Base-by-base conservation (phyloP, 2,888 invertebrate species). In the Arrhopalites spinosus region DNA sequence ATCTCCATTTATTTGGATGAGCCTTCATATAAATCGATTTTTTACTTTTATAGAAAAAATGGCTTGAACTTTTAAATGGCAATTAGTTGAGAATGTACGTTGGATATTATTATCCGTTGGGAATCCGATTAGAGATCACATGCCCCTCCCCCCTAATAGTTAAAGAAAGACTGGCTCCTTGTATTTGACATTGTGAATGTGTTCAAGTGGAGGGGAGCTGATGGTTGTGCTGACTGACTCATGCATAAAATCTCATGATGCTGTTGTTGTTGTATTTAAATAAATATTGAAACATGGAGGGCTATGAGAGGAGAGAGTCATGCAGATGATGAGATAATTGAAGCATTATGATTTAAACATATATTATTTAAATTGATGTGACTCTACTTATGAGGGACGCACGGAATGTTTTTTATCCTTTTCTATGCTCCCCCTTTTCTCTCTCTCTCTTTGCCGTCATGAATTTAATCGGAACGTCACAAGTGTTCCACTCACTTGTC, bases 301-400 rank as follows among this genome's bases (percentile, higher is more conserved):
- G 11, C 15, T 15, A 1, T 20, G 53, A 3, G 11, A 53, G 53
- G 1, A 20, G 15, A n/a, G n/a, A 53, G 53, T 61, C 23, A 25
- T 27, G 27, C 61, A 69, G 50, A 66, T 69, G 56, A 56, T 70
- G 36, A 30, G n/a, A 30, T 70, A 70, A 70, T 70, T 70, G 70
- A 56, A 70, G 29, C 25, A 70, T 70, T 70, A 56, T 70, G 70
- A 27, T 17, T 36, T 30, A 70, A 56, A 56, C 56, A 56, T 70
- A 69, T 53, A 53, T 69, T 69, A 70, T 70, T 70, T 70, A 70
- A 70, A 70, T 70, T 70, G 56, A 64, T 59, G 23, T 27, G 25
- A 59, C 59, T 59, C 13, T 59, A 27, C 20, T 13, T 59, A 27
- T 27, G 5, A 15, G 25, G 23, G 27, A 1, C 5, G 25, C 5